These are phyloP conservation scores for Chrysina gloriosa DNA, from an alignment of 2,888 invertebrate species.

Conservation along the genomic window DNA sequence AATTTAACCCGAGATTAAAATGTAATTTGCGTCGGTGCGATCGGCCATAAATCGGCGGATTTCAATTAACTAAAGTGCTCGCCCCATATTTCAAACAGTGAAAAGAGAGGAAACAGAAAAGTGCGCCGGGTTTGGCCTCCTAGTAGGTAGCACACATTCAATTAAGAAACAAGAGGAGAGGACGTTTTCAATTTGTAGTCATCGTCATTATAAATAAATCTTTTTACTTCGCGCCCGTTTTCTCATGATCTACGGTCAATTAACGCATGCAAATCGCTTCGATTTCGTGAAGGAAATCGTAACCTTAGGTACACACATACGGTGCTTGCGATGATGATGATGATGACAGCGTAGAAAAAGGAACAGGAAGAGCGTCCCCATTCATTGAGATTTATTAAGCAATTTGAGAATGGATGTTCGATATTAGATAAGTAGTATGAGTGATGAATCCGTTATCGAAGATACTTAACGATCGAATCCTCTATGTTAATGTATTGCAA, in stretches of 20 bases:
- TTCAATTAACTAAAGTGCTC: slow-evolving; percentile 27
- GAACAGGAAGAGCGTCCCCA: not conserved
- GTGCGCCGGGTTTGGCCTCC: not conserved
- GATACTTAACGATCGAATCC: too few species aligned
- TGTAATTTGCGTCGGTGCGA: slow-evolving; percentile 24
- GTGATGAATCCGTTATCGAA: too few species aligned
- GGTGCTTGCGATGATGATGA: not conserved
- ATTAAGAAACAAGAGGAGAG: slow-evolving; percentile 20
- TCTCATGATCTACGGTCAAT: slow-evolving; percentile 3
- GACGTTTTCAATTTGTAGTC: slow-evolving; percentile 2
- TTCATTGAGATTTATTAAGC: not conserved
- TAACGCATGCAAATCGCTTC: slow-evolving; percentile 15
- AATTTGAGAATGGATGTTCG: not conserved
- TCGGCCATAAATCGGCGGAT: slow-evolving; percentile 24
- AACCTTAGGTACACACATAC: not conserved
- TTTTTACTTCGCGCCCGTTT: slow-evolving; percentile 2
- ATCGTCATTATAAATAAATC: not conserved
- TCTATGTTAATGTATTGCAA: too few species aligned
- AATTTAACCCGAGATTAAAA: slow-evolving; percentile 28
- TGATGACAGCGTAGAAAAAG: not conserved
- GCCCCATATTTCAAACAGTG: slow-evolving; percentile 6
- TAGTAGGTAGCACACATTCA: not conserved
- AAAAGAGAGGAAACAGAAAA: slow-evolving; percentile 1
- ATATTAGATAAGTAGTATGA: too few species aligned
- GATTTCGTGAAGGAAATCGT: slow-evolving; percentile 13